These are phyloP conservation scores for Leptarthrus brevirostris DNA, from an alignment of 2,888 invertebrate genomes.

Conservation along the genomic window DNA sequence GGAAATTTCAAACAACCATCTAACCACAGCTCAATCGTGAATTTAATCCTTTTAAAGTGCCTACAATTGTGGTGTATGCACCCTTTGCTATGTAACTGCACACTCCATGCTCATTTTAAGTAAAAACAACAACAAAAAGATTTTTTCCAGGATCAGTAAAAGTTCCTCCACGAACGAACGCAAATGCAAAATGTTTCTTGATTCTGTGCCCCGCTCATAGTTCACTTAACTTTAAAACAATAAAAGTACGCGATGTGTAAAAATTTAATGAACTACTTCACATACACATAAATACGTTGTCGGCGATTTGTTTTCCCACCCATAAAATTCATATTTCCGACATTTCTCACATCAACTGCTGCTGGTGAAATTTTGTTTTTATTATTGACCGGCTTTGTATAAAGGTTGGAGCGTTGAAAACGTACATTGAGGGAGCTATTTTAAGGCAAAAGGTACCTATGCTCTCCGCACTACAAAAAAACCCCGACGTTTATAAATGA, in stretches of 20 bases:
- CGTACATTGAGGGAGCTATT: background rate
- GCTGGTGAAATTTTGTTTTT: constrained; percentile 29
- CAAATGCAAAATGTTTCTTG: constrained; percentile 32
- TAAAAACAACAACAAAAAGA: background rate
- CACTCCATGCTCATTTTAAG: background rate
- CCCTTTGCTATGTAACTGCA: constrained; percentile 20
- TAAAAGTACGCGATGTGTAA: constrained; percentile 41
- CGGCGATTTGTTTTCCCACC: constrained; percentile 37
- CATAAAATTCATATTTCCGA: constrained; percentile 43
- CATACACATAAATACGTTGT: constrained; percentile 21
- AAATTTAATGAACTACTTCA: constrained; percentile 43
- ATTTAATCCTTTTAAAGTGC: constrained; percentile 20
- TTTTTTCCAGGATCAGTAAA: background rate
- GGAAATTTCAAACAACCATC: too few relatives aligned
- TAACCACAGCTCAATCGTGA: background rate
- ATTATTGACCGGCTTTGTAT: background rate
- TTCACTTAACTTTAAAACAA: constrained; percentile 46
- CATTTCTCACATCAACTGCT: constrained; percentile 32
- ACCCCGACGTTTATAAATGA: background rate
- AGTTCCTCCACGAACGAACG: background rate
- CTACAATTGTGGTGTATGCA: background rate
- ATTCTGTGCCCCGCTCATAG: constrained; percentile 17
- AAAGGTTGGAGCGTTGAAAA: background rate
- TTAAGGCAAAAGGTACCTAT: too few relatives aligned
- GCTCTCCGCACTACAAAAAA: background rate